Evolutionary conservation across 2,797 vertebrate genomes (phyloP), one percentile per base, ranked within the genome.

Genomic region (Steatocranus sp.): DNA sequence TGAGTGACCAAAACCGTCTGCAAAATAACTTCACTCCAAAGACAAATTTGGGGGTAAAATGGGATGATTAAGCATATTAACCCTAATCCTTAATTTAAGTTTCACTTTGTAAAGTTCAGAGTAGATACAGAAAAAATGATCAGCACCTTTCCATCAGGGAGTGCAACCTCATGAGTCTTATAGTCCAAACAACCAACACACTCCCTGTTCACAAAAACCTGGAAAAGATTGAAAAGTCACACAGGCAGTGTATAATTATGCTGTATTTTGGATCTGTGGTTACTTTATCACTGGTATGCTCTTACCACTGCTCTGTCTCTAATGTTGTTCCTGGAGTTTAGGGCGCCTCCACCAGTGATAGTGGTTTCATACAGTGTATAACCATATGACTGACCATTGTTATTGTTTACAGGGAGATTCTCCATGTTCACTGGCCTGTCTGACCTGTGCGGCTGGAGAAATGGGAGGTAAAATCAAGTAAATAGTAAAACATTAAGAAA

Each of bases 331-430:
- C 84, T 93, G 2, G 96, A 96, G 83, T 94, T 91, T 43, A 99
- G 96, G 3, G 89, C 50, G 1, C 98, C 98, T n/a, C 97, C 96
- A 0, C 94, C 93, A 63, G 89, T 93, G 53, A 98, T 96, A 68
- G 94, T 94, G 6, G 97, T 97, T 95, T 98, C 97, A 0, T 99
- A 99, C 50, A 99, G 95, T 1, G 96, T 96, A 25, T 99, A 99
- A 1, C 98, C 98, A 2, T 97, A 97, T 0, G 97, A 96, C 94
- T 99, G 98, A 56, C 98, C 98, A 0, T 93, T 96, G 80, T 95
- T 96, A 8, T 96, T 92, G 7, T 97, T 98, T 6, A 97, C 91
- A 0, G 94, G 96, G 50, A 99, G 94, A 9, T 97, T 98, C 93
- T 99, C 98, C 97, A 98, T 98, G 92, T 97, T 99, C 77, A 98